phyloP scores from a whole-genome alignment of 2,797 vertebrate species.

The Brotula barbata region DNA sequence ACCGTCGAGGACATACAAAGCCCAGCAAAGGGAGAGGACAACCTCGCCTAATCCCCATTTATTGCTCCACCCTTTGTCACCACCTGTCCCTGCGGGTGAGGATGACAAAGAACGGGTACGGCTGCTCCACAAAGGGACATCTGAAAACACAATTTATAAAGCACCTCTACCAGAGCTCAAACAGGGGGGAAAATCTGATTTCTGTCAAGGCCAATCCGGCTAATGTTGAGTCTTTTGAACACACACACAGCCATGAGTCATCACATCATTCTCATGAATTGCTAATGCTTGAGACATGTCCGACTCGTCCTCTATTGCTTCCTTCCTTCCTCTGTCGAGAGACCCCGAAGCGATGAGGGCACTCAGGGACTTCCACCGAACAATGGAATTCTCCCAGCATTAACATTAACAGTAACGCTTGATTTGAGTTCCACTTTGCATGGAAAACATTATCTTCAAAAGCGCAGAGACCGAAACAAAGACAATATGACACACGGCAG shows the following conservation, averaged over 20 bases:
- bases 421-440: constrained; percentile 29
- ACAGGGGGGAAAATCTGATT: too few species aligned
- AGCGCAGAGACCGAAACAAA: neutral
- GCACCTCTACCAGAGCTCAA: neutral
- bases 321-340: constrained; percentile 67
- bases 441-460: neutral
- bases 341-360: constrained; percentile 46
- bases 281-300: constrained; percentile 37
- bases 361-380: constrained; percentile 58
- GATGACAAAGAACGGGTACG: constrained; percentile 2
- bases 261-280: constrained; percentile 26
- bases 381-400: too few species aligned
- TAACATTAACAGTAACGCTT: constrained; percentile 27
- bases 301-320: constrained; percentile 62
- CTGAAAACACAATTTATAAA: neutral
- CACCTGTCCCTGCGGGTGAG: neutral
- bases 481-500: neutral
- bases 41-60: constrained; percentile 36
- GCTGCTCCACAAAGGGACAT: neutral
- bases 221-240: too few species aligned
- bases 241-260: constrained; percentile 26
- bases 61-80: constrained; percentile 13
- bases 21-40: constrained; percentile 20
- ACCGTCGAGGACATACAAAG: constrained; percentile 25
- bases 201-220: too few species aligned